Conservation (phyloP, 2,888 invertebrate genomes). For the Vesta saturnalis region DNA sequence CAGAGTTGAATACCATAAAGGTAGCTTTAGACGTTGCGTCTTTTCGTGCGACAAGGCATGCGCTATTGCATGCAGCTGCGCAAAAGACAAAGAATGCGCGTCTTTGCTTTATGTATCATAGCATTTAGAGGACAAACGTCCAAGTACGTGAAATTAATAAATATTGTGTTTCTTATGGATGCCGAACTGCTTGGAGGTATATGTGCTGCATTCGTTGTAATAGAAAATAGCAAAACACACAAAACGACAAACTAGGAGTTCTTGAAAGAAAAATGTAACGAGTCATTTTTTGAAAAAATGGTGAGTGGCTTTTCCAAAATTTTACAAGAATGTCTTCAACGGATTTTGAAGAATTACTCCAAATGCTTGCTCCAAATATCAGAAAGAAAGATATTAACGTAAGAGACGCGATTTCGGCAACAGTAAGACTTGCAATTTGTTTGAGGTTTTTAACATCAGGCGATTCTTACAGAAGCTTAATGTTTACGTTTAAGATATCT, state of each 20-base stretch:
- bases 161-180: not conserved
- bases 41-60: not conserved
- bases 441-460: not conserved
- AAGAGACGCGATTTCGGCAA: not conserved
- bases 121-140: too few species aligned
- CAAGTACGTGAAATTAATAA: not conserved
- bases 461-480: not conserved
- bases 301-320: not conserved
- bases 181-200: not conserved
- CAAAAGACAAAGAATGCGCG: too few species aligned
- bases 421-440: not conserved
- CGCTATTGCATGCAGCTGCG: not conserved
- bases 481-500: not conserved
- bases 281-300: not conserved
- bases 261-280: not conserved
- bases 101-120: too few species aligned
- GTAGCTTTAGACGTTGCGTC: not conserved
- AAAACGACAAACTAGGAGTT: not conserved
- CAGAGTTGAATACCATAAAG: too few species aligned
- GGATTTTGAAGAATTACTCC: not conserved
- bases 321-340: not conserved
- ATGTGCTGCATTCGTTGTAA: not conserved
- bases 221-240: not conserved
- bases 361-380: not conserved
- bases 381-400: not conserved